A percentile compares a stretch with the other conserved stretches of the same genome.
Evolutionary conservation across 2,797 vertebrate species (phyloP).

Genomic region (Phoebastria nigripes): DNA sequence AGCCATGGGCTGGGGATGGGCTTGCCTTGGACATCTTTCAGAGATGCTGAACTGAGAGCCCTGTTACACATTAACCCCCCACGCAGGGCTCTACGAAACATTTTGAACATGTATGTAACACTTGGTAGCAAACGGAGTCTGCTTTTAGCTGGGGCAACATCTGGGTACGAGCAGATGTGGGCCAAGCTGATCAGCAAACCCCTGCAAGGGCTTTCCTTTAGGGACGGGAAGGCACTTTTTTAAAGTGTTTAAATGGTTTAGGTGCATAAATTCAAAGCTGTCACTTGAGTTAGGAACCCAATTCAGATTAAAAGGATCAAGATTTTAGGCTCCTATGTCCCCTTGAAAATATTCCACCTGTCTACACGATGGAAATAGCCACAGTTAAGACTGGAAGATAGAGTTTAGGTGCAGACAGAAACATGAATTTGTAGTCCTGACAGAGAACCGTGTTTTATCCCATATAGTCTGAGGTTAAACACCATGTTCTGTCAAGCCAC

Average conservation of each 20-base stretch:
- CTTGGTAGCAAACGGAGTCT: not conserved
- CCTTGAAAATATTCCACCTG: not conserved
- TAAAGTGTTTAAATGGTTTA: not conserved
- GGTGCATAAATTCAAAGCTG: not conserved
- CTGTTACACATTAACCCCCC: not conserved
- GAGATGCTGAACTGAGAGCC: not conserved
- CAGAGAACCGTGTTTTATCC: conserved; percentile 23
- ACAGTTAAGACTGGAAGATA: not conserved
- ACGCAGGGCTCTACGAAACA: not conserved
- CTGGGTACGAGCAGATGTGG: not conserved
- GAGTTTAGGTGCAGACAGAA: not conserved
- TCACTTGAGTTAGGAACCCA: not conserved
- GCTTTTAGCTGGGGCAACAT: not conserved
- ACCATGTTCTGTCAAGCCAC: conserved; percentile 49
- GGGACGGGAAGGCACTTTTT: not conserved
- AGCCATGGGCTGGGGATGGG: not conserved
- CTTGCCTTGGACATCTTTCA: conserved; percentile 22
- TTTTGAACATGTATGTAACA: not conserved
- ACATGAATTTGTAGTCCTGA: not conserved
- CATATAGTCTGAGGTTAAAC: conserved; percentile 44
- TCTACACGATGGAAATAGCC: fast-evolving
- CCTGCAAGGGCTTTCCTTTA: not conserved
- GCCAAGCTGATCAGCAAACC: not conserved
- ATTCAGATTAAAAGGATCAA: not conserved
- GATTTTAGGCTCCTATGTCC: not conserved